These are phyloP conservation scores for Wasmannia auropunctata DNA, from an alignment of 1,140 invertebrate genomes.

Conservation along the genomic window DNA sequence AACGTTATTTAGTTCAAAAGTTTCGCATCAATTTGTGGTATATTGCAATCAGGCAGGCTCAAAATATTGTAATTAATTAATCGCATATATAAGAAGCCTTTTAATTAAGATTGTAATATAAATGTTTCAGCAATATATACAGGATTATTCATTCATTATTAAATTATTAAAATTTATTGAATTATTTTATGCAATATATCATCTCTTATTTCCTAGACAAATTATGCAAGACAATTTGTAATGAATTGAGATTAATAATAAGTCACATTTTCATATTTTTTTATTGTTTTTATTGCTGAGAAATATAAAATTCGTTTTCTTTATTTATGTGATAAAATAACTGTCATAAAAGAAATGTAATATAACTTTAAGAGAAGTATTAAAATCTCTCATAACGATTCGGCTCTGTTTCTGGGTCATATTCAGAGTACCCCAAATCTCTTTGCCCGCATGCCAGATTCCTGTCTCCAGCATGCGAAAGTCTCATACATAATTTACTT, in stretches of 20 bases:
- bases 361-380: conserved; percentile 4
- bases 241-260: background rate
- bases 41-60: no score
- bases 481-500: conserved; percentile 35
- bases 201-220: background rate
- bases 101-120: background rate
- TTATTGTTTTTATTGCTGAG: background rate
- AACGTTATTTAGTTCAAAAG: background rate
- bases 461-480: background rate
- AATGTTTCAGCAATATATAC: background rate
- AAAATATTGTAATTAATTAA: background rate
- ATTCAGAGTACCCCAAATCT: background rate
- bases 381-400: conserved; percentile 3
- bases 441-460: conserved; percentile 18
- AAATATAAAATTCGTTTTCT: background rate
- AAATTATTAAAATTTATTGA: background rate
- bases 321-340: background rate
- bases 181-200: background rate
- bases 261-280: background rate
- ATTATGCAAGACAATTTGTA: background rate
- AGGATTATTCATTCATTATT: background rate
- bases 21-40: background rate
- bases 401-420: background rate
- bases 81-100: background rate
- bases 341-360: background rate